Conservation (phyloP, 2,113 vertebrate species). For the Cygnus atratus region DNA sequence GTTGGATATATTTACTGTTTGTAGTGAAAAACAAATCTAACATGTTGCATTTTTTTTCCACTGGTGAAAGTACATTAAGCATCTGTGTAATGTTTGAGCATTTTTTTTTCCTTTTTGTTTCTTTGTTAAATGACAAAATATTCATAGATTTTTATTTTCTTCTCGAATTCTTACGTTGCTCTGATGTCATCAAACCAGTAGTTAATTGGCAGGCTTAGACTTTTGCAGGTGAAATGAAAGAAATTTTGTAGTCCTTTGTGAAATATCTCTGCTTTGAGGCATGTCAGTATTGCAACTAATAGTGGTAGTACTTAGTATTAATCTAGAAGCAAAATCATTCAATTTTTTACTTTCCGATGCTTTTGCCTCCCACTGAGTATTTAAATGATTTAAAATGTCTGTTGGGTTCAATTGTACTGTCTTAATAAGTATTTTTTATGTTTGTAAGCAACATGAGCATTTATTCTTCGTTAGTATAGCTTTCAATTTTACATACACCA, state of each 20-base stretch:
- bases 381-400: constrained; percentile 68
- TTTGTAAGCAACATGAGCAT: constrained; percentile 52
- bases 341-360: constrained; percentile 64
- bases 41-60: accelerated
- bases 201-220: constrained; percentile 23
- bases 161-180: neutral
- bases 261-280: constrained; percentile 48
- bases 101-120: neutral
- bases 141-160: neutral
- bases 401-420: constrained; percentile 65
- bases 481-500: constrained; percentile 67
- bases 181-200: constrained; percentile 28
- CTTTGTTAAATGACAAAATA: neutral
- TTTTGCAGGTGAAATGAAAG: constrained; percentile 36
- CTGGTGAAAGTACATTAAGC: neutral
- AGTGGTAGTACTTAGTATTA: constrained; percentile 62
- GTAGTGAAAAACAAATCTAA: neutral
- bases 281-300: constrained; percentile 44
- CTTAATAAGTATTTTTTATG: constrained; percentile 73
- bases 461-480: constrained; percentile 71
- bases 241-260: constrained; percentile 35
- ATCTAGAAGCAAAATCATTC: constrained; percentile 68
- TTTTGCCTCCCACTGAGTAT: constrained; percentile 58
- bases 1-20: neutral
- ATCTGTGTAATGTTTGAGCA: neutral